phyloP scores from a whole-genome alignment of 1,140 invertebrate genomes.

The Phymorhynchus buccinoides region DNA sequence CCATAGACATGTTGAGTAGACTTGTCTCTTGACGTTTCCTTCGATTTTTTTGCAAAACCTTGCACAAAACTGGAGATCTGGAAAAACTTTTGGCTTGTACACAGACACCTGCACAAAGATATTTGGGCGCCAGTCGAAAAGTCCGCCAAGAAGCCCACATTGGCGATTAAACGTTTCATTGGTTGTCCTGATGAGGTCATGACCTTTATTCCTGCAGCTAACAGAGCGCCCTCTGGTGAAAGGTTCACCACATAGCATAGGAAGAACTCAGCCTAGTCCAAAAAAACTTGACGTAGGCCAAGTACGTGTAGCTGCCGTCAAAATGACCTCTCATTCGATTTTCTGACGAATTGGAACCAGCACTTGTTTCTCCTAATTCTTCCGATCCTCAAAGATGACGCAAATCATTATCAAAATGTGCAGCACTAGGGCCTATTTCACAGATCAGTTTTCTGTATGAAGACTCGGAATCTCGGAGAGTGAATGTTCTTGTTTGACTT shows the following conservation, averaged over 20 bases:
- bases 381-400: no score
- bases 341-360: no score
- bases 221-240: not conserved
- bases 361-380: no score
- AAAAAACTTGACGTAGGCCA: no score
- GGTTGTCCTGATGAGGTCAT: not conserved
- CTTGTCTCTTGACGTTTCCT: not conserved
- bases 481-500: no score
- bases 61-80: not conserved
- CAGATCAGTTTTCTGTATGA: no score
- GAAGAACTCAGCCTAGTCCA: not conserved
- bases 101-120: not conserved
- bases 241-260: not conserved
- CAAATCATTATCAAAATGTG: no score
- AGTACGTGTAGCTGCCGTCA: no score
- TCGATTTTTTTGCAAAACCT: not conserved
- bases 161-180: not conserved
- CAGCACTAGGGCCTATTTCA: no score
- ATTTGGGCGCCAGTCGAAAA: slow-evolving; percentile 31
- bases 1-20: slow-evolving; percentile 19
- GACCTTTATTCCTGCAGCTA: not conserved
- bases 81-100: not conserved
- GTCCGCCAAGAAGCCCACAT: slow-evolving; percentile 31
- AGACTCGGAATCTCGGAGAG: no score
- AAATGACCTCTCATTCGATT: no score